Base-by-base conservation (phyloP, 2,797 vertebrate genomes). In the Xenopus petersii region DNA sequence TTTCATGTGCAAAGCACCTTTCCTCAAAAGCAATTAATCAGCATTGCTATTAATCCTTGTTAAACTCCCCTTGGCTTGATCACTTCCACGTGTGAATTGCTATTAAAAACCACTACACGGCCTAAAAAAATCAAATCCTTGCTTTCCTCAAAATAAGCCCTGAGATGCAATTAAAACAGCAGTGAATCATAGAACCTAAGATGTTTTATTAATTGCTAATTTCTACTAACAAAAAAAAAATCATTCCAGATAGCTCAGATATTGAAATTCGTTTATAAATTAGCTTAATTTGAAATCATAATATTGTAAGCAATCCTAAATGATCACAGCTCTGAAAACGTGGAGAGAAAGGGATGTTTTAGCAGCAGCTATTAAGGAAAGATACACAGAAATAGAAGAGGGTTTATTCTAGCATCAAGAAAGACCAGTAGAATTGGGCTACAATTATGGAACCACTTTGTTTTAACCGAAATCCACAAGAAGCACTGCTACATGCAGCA, bases 101-200 rank as follows among this genome's bases (percentile, higher is more conserved):
- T 68, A 67, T 77, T 77, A 72, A 67, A 77, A 77, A 67, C 64
- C 63, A 77, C 60, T 71, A 77, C 74, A 70, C 36, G 36, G 51
- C 15, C 74, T 60, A 24, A 12, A 60, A 64, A 55, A 67, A 26
- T 66, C 33, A 42, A 66, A 72, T 55, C 48, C 60, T 56, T 77
- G 67, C 75, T 76, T 76, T 71, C 30, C 36, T 16, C 75, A 76
- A 56, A 70, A 75, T 65, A 75, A 54, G 59, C 67, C 63, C 71
- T 71, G 64, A 77, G 69, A 72, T 63, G 64, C 75, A 77, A 77
- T 77, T 77, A 77, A 67, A 77, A 67, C 64, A 67, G 26, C 26
- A 30, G 26, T 30, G 26, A 30, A 30, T 30, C 2, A 30, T 30
- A 30, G 48, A 71, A 76, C 55, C 33, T 66, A 71, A 66, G 33